phyloP scores from a whole-genome alignment of 1,140 invertebrate genomes.

The Drosophila kepulauana region DNA sequence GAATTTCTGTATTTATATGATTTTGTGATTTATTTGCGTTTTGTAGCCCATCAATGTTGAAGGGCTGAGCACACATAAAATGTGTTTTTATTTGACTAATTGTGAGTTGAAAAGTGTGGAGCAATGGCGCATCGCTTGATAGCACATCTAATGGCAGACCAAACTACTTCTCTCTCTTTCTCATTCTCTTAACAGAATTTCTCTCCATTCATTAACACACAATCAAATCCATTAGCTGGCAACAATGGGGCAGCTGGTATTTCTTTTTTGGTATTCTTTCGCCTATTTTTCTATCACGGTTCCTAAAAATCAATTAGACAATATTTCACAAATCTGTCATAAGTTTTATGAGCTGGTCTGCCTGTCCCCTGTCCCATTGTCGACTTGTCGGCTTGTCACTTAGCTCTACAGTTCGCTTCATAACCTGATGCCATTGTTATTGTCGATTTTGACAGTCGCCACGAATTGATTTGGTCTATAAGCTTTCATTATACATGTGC shows the following conservation, averaged over 20 bases:
- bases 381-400: constrained; percentile 62
- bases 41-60: constrained; percentile 64
- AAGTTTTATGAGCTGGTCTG: constrained; percentile 61
- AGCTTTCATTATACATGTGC: constrained; percentile 74
- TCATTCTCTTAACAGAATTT: constrained; percentile 29
- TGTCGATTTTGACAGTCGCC: constrained; percentile 63
- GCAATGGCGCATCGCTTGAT: constrained; percentile 47
- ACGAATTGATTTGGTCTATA: constrained; percentile 62
- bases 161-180: background rate
- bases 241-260: constrained; percentile 54
- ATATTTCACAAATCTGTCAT: constrained; percentile 73
- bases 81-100: constrained; percentile 50
- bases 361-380: constrained; percentile 50
- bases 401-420: background rate
- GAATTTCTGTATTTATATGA: constrained; percentile 67
- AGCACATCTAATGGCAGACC: constrained; percentile 30
- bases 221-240: constrained; percentile 76
- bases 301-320: constrained; percentile 75
- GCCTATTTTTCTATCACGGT: constrained; percentile 24
- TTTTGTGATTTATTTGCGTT: constrained; percentile 80
- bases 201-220: constrained; percentile 79
- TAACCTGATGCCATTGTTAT: constrained; percentile 46
- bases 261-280: constrained; percentile 25
- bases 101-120: constrained; percentile 59
- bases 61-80: constrained; percentile 64